Evolutionary conservation across 2,797 vertebrate genomes (phyloP).

Genomic region (Lutjanus argentimaculatus): DNA sequence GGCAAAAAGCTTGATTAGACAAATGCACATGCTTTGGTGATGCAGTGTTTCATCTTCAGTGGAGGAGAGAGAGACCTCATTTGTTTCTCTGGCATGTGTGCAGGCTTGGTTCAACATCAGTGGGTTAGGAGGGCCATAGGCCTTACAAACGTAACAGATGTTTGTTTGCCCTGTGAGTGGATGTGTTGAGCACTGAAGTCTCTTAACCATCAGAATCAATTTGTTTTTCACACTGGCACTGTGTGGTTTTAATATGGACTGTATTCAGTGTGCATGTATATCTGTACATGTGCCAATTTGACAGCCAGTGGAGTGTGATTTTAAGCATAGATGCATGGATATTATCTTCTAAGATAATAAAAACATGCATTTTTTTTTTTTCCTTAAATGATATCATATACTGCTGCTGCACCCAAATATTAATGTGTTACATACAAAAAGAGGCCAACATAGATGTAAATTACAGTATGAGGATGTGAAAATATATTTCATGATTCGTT

Average conservation of each 20-base stretch:
- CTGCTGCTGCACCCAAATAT: not conserved
- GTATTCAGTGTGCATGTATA: constrained; percentile 27
- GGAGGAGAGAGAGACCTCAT: constrained; percentile 81
- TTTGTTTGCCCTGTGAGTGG: constrained; percentile 79
- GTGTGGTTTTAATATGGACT: constrained; percentile 62
- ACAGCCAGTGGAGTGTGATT: constrained; percentile 14
- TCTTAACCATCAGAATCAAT: constrained; percentile 74
- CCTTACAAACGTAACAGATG: constrained; percentile 80
- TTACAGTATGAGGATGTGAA: too few relatives aligned
- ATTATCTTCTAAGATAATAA: constrained; percentile 9
- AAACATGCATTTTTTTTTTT: constrained; percentile 7
- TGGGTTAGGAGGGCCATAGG: constrained; percentile 80
- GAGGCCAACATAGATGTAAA: too few relatives aligned
- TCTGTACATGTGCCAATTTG: constrained; percentile 39
- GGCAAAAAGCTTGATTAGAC: constrained; percentile 85
- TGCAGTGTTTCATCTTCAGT: constrained; percentile 85
- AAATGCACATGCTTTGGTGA: constrained; percentile 84
- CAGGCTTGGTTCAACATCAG: constrained; percentile 81
- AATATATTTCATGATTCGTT: too few relatives aligned
- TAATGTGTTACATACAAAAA: too few relatives aligned
- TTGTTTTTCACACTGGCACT: constrained; percentile 61
- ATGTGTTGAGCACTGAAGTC: constrained; percentile 66
- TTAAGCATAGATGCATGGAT: constrained; percentile 1
- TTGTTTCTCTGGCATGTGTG: constrained; percentile 78
- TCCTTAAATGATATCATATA: not conserved